Base-by-base conservation (phyloP, 2,888 invertebrate genomes). In the Cyclophora albipunctata region DNA sequence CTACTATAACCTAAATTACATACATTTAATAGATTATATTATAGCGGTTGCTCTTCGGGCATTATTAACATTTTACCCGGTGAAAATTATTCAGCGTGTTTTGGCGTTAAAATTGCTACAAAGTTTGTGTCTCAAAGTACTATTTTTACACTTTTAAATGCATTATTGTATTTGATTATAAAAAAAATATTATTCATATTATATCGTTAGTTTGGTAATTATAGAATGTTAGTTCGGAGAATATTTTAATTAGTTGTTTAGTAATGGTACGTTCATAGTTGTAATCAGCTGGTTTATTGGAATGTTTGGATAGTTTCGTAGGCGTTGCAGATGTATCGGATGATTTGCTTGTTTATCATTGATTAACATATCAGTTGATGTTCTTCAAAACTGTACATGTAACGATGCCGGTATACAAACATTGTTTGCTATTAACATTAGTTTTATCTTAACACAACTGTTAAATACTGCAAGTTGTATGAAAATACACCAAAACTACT, bases 181-280 rank as follows among this genome's bases (percentile, higher is more conserved):
- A 77, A 78, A 77, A 71, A 72, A 73, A 70, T 57, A 67, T 67
- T 75, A 77, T 54, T 55, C 53, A 69, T 83, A 81, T 86, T 43
- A 43, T 43, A 85, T 84, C 74, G 79, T 84, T 84, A 87, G 86
- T 82, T 83, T 82, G 64, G 65, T 84, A 84, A 81, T 73, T 75
- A 69, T 84, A 84, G 77, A 66, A 69, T 69, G 73, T 84, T 85
- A 83, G 84, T 78, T 75, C 62, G 81, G 71, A 81, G 71, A 74
- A 79, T 85, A 85, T 84, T 85, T 84, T 84, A 86, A 83, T 79
- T 84, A 84, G 82, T 73, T 64, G 70, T 82, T 83, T 83, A 84
- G 81, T 86, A 37, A 37, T 37, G 5, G 81, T 84, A 84, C 85
- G 84, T 81, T 78, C 73, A 75, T 86, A 85, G 84, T 73, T 78